A percentile compares a stretch with the other conserved stretches of the same genome.
Conservation (phyloP, 2,797 vertebrate genomes). For the Hippocampus kuda region DNA sequence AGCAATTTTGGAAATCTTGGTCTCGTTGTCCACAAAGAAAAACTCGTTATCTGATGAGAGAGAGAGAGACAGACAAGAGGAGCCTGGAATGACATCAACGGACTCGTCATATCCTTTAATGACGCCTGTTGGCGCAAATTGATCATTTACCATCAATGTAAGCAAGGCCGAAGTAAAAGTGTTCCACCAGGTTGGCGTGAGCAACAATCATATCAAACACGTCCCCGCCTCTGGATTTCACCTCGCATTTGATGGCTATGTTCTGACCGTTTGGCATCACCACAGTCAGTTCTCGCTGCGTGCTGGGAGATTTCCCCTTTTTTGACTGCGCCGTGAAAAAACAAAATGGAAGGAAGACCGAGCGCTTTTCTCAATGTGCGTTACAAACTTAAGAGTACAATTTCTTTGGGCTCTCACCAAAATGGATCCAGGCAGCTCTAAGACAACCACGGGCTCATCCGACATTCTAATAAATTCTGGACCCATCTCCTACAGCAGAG, state of each 20-base stretch:
- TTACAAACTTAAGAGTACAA: background rate
- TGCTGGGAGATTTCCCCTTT: conserved; percentile 74
- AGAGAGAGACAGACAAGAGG: conserved; percentile 7
- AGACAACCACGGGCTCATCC: conserved; percentile 67
- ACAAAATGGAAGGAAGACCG: background rate
- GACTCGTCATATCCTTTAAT: background rate
- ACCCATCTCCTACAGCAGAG: conserved; percentile 63
- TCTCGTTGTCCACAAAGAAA: conserved; percentile 82
- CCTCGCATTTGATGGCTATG: conserved; percentile 80
- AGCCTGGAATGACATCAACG: background rate
- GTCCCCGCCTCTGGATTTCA: conserved; percentile 72
- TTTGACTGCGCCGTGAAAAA: conserved; percentile 58
- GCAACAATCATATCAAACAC: conserved; percentile 77
- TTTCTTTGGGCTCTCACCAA: conserved; percentile 60
- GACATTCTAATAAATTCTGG: conserved; percentile 77
- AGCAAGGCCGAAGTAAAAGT: conserved; percentile 85
- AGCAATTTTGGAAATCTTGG: conserved; percentile 79
- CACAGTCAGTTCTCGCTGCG: conserved; percentile 75
- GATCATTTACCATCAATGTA: conserved; percentile 64
- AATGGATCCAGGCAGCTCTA: conserved; percentile 80
- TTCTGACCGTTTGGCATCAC: conserved; percentile 78
- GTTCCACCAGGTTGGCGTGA: conserved; percentile 74
- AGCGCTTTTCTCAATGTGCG: too few relatives aligned
- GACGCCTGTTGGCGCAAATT: too few relatives aligned
- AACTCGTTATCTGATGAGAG: conserved; percentile 75